phyloP scores from a whole-genome alignment of 2,797 vertebrate species.

The Denticeps clupeoides region DNA sequence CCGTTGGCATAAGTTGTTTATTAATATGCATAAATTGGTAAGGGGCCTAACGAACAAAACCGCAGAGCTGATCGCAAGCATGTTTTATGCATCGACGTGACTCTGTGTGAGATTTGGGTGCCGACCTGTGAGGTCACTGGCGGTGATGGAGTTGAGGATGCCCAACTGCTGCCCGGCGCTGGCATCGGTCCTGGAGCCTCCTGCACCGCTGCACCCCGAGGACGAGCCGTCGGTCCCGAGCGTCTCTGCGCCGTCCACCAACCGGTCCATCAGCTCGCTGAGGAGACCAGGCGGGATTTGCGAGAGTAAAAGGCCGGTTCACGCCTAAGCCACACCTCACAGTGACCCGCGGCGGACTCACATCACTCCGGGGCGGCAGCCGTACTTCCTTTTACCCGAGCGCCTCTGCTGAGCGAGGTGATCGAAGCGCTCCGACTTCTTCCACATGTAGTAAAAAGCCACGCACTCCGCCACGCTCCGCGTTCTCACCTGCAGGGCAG shows the following conservation, averaged over 20 bases:
- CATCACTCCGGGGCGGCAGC: conserved; percentile 95
- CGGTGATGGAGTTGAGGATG: conserved; percentile 90
- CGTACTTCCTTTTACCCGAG: conserved; percentile 95
- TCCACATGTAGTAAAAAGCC: conserved; percentile 98
- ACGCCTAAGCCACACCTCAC: too few species aligned
- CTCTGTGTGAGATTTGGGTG: background rate
- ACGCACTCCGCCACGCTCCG: conserved; percentile 94
- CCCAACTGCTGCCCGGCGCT: conserved; percentile 84
- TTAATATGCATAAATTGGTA: too few species aligned
- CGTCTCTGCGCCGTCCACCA: conserved; percentile 91
- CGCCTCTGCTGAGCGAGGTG: conserved; percentile 92
- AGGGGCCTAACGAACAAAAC: background rate
- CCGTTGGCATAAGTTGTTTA: too few species aligned
- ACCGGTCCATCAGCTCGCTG: conserved; percentile 94
- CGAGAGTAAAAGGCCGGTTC: too few species aligned
- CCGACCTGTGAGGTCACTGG: conserved; percentile 89
- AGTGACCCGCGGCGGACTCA: conserved; percentile 53
- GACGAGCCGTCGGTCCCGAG: conserved; percentile 75
- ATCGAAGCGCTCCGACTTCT: conserved; percentile 94
- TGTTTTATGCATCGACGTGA: too few species aligned
- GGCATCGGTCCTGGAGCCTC: conserved; percentile 68
- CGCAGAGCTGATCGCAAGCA: too few species aligned
- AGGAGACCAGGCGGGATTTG: background rate
- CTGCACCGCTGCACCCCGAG: conserved; percentile 70
- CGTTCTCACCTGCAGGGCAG: conserved; percentile 67